Percentiles rank a stretch among this genome's conserved stretches.
Evolutionary conservation across 2,888 invertebrate genomes (phyloP).

Genomic region (Apoderus coryli): DNA sequence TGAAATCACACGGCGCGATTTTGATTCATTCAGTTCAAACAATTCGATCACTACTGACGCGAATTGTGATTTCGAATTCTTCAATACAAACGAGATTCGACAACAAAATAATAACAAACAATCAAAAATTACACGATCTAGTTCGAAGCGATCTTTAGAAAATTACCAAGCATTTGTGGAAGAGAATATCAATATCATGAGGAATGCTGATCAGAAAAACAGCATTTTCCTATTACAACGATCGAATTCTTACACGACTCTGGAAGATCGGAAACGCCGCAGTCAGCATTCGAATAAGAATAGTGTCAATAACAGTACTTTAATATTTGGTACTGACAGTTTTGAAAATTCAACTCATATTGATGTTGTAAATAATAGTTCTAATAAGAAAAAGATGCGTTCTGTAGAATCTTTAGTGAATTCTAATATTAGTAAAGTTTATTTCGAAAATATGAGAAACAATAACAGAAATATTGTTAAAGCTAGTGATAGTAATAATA

Average conservation of each 20-base stretch:
- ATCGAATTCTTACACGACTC: conserved; percentile 28
- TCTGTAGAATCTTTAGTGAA: conserved; percentile 25
- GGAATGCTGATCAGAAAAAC: conserved; percentile 10
- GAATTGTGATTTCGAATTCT: conserved; percentile 49
- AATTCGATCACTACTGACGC: conserved; percentile 48
- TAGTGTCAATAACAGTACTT: conserved; percentile 7
- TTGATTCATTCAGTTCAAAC: conserved; percentile 27
- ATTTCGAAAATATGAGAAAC: conserved; percentile 20
- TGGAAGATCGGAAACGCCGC: conserved; percentile 20
- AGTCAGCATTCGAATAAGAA: conserved; percentile 11
- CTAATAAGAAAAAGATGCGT: conserved; percentile 22
- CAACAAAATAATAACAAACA: too few relatives aligned
- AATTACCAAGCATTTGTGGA: conserved; percentile 28
- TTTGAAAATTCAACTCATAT: too few relatives aligned
- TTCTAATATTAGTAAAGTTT: conserved; percentile 19
- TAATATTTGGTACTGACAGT: conserved; percentile 10
- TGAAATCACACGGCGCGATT: conserved; percentile 25
- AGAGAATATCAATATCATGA: conserved; percentile 13
- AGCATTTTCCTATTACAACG: conserved; percentile 21
- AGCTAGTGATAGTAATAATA: too few relatives aligned
- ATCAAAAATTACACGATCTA: too few relatives aligned
- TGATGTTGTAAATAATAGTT: conserved; percentile 6
- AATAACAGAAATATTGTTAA: conserved; percentile 11
- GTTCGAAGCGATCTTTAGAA: conserved; percentile 29
- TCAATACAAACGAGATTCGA: conserved; percentile 35